These are phyloP conservation scores for Magallana angulata DNA, from an alignment of 1,140 invertebrate species.

Conservation along the genomic window DNA sequence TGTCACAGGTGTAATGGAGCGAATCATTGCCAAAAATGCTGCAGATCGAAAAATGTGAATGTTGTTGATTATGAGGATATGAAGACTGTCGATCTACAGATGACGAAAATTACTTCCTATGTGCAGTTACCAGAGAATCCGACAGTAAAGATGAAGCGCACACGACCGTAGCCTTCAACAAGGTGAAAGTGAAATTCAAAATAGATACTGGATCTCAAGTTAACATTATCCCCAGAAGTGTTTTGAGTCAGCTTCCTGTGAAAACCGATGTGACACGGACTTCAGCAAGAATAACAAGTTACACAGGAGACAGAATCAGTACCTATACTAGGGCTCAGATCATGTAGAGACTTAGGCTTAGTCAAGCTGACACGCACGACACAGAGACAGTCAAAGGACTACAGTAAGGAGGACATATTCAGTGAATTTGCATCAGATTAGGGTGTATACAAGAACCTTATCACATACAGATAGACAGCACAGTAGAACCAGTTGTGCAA, in stretches of 20 bases:
- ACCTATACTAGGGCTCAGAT: slow-evolving; percentile 39
- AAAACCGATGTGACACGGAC: not conserved
- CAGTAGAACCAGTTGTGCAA: slow-evolving; percentile 42
- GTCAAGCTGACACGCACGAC: slow-evolving; percentile 28
- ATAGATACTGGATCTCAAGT: slow-evolving; percentile 6
- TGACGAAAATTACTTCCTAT: slow-evolving; percentile 29
- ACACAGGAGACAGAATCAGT: slow-evolving; percentile 8
- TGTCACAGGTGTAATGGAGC: not conserved
- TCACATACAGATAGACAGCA: slow-evolving; percentile 42
- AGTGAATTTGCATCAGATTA: slow-evolving; percentile 34
- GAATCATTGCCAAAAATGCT: slow-evolving; percentile 41
- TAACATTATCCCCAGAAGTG: too few species aligned
- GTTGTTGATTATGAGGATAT: not conserved
- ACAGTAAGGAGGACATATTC: not conserved
- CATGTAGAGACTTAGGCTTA: slow-evolving; percentile 39
- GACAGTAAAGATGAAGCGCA: slow-evolving; percentile 24
- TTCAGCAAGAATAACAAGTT: slow-evolving; percentile 36
- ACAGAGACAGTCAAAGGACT: not conserved
- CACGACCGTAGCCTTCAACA: not conserved
- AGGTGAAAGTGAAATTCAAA: slow-evolving; percentile 1
- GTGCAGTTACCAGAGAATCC: slow-evolving; percentile 15
- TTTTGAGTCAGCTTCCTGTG: too few species aligned
- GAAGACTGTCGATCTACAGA: slow-evolving; percentile 15
- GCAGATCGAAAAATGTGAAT: slow-evolving; percentile 38
- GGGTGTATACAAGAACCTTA: slow-evolving; percentile 46